These are phyloP conservation scores for Drosophila albomicans DNA, from an alignment of 1,140 invertebrate genomes.

Conservation along the genomic window DNA sequence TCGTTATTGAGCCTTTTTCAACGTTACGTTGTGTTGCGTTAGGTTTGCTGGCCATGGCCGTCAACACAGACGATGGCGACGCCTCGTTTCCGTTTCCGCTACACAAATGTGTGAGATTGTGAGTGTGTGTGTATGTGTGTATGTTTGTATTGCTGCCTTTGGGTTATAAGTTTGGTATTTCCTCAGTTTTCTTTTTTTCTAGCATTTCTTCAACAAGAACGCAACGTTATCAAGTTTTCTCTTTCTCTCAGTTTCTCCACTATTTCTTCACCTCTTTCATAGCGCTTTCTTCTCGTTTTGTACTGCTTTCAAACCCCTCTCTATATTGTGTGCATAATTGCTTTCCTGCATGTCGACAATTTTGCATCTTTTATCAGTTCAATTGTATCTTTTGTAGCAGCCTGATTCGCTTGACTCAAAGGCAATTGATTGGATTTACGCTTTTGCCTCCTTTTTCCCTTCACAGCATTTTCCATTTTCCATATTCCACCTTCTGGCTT, in stretches of 20 bases:
- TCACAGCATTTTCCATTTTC: background rate
- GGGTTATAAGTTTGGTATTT: slow-evolving; percentile 15
- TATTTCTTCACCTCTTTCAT: background rate
- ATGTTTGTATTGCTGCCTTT: slow-evolving; percentile 1
- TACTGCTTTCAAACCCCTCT: background rate
- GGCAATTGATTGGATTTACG: background rate
- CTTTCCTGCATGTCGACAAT: slow-evolving; percentile 7
- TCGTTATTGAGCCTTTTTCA: slow-evolving; percentile 49
- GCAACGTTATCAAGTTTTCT: slow-evolving; percentile 12
- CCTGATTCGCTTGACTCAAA: slow-evolving; percentile 2
- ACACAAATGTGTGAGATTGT: background rate
- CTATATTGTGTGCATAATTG: slow-evolving; percentile 10
- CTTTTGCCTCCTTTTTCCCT: too few species aligned
- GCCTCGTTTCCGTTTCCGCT: slow-evolving; percentile 31
- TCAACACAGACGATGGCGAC: slow-evolving; percentile 4
- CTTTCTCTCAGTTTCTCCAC: background rate
- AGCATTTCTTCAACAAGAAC: slow-evolving; percentile 1
- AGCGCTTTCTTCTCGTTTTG: background rate
- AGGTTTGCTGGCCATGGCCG: slow-evolving; percentile 21
- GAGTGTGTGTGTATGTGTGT: background rate
- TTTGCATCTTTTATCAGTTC: slow-evolving; percentile 5
- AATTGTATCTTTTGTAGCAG: slow-evolving; percentile 10
- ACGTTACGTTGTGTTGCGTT: background rate
- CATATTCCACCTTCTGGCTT: background rate
- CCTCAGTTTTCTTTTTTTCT: background rate